These are phyloP conservation scores for Sylvia borin DNA, from an alignment of 2,797 vertebrate species.

Conservation along the genomic window DNA sequence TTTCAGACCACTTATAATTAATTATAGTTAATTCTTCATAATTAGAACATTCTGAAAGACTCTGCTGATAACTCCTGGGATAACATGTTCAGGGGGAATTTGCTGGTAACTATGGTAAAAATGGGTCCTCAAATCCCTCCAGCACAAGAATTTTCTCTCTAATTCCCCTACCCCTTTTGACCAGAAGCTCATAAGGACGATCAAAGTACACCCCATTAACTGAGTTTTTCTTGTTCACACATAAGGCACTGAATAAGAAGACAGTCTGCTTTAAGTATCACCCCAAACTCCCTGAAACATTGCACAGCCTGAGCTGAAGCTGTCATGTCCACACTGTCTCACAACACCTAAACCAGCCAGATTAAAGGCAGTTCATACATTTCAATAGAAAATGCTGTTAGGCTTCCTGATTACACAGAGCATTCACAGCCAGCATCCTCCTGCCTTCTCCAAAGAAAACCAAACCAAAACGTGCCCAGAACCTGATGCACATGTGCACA, in stretches of 20 bases:
- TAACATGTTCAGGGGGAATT: background rate
- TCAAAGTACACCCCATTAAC: background rate
- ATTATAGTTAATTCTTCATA: background rate
- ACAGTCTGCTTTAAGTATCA: background rate
- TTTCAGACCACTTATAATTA: background rate
- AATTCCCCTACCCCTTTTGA: background rate
- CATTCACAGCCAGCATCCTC: background rate
- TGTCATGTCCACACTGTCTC: background rate
- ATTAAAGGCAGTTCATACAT: background rate
- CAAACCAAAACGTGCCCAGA: background rate
- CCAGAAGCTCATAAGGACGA: background rate
- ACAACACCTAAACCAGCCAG: background rate
- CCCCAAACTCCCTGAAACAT: background rate
- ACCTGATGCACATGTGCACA: fast-evolving
- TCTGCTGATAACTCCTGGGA: background rate
- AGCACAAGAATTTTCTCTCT: background rate
- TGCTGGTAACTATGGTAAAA: background rate
- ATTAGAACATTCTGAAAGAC: background rate
- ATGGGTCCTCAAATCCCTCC: background rate
- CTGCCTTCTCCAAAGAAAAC: background rate
- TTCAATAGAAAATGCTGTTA: background rate
- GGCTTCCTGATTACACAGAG: background rate
- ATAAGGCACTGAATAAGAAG: background rate
- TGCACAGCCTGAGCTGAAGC: background rate
- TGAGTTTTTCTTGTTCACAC: background rate